Evolutionary conservation across 2,797 vertebrate species (phyloP), one percentile per base, ranked within the genome.

Genomic region (Tarsius wallacei): DNA sequence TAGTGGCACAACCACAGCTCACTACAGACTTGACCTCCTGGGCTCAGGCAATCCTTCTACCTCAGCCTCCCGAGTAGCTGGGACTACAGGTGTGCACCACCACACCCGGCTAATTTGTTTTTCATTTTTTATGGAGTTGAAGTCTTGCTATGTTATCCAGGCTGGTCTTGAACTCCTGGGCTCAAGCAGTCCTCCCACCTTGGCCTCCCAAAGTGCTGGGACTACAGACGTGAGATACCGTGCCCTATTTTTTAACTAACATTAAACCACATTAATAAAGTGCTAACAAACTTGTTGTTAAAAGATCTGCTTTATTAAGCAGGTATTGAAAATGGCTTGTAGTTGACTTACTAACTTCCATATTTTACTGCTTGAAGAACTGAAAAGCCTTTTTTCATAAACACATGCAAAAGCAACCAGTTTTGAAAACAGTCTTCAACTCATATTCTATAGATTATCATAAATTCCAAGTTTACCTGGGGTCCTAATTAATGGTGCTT

Each of bases 261-360:
- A 90, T n/a, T 76, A 92, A 91, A 81, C 7, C 57, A 94, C 24
- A 70, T 84, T 36, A 93, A 86, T 59, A 82, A 81, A 87, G 42
- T 51, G 6, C 17, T 33, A 31, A 71, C 4, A 77, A 91, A 74
- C 36, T 84, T 55, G 19, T 24, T 84, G 66, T 83, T 59, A 95
- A 42, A 94, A 93, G 51, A 94, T 16, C 22, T 94, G 61, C 73
- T 88, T 91, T 87, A 97, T 19, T 90, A 90, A 95, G 33, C 2
- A 85, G 47, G 53, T 55, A 90, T 59, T 71, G 94, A 63, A 80
- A 88, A 70, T 47, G 47, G 51, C 64, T 83, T 88, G 42, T 42
- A 93, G 49, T 61, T 84, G 61, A 47, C 73, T 83, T 73, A 80
- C 61, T 83, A 91, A 91, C 42, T 66, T 89, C 68, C 59, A 91